Base-by-base conservation (phyloP, 2,888 invertebrate genomes). In the Cataglyphis livida region DNA sequence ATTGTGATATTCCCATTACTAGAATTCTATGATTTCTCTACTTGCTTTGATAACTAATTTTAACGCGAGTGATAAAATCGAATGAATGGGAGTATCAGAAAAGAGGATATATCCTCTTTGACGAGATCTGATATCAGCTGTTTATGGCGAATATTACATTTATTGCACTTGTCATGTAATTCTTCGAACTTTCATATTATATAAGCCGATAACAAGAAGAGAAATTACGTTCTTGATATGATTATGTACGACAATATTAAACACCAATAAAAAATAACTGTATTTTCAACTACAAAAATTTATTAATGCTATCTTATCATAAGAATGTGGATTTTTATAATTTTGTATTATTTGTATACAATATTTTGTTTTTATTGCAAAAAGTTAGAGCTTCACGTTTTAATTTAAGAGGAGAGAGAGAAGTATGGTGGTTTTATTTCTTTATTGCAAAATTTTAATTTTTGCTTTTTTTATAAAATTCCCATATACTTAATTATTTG, bases 41-140 rank as follows among this genome's bases (percentile, higher is more conserved):
- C 6, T 54, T 21, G 25, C 41, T 32, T 57, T 57, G 57, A 76
- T 41, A 76, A 76, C 41, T 66, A 38, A 76, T 66, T 28, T 48
- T 28, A 48, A 48, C 3, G n/a, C 4, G 28, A 7, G 3, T 38
- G 38, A 66, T 48, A 41, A 76, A 38, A n/a, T 41, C 73, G n/a
- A n/a, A 70, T 54, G 12, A 51, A 5, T 51, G 54, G n/a, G 61
- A n/a, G 12, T 15, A 21, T 41, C 32, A 21, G 28, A 6, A 59
- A 41, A 59, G 28, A 1, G 18, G 25, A n/a, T 3, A 7, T 15
- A n/a, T 32, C 10, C 18, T 51, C 18, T 25, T 35, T 35, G 9
- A 10, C 21, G 0, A 35, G 6, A 38, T 35, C 21, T 54, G 25
- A 18, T 28, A 71, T 3, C 18, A 5, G 35, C 0, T 71, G 28